phyloP scores from a whole-genome alignment of 2,113 vertebrate species.

The Erythrocercus mccallii region DNA sequence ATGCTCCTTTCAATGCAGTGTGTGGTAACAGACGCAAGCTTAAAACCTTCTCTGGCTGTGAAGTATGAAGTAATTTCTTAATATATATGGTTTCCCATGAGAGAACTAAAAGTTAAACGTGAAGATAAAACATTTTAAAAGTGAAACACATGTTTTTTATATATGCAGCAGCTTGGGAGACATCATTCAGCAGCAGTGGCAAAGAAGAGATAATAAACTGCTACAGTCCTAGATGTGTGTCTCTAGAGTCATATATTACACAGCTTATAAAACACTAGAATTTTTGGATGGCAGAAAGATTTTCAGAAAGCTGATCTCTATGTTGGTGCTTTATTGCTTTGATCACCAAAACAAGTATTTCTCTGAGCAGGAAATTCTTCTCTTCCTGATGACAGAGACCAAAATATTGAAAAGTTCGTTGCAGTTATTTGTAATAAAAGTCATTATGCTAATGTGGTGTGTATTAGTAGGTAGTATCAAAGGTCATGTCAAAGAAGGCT shows the following conservation, averaged over 20 bases:
- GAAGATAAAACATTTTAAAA: constrained; percentile 6
- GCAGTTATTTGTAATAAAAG: not conserved
- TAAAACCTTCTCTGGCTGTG: not conserved
- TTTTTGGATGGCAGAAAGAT: not conserved
- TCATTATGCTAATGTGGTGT: not conserved
- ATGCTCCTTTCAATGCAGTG: not conserved
- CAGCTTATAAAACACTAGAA: not conserved
- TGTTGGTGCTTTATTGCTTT: not conserved
- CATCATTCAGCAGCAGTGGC: not conserved
- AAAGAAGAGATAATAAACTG: not conserved
- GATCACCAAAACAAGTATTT: not conserved
- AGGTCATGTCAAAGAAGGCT: not conserved
- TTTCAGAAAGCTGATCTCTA: not conserved
- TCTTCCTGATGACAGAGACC: not conserved
- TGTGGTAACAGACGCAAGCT: not conserved
- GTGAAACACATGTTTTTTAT: not conserved
- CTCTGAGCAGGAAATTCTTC: not conserved
- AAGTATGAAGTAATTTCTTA: not conserved
- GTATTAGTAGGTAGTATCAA: not conserved
- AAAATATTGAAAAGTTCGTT: not conserved
- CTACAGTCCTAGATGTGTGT: not conserved
- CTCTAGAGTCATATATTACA: constrained; percentile 7
- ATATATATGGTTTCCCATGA: not conserved
- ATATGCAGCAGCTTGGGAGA: not conserved
- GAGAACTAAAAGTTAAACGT: not conserved